Conservation (phyloP, 2,888 invertebrate species). For the Gonocerus acuteangulatus region DNA sequence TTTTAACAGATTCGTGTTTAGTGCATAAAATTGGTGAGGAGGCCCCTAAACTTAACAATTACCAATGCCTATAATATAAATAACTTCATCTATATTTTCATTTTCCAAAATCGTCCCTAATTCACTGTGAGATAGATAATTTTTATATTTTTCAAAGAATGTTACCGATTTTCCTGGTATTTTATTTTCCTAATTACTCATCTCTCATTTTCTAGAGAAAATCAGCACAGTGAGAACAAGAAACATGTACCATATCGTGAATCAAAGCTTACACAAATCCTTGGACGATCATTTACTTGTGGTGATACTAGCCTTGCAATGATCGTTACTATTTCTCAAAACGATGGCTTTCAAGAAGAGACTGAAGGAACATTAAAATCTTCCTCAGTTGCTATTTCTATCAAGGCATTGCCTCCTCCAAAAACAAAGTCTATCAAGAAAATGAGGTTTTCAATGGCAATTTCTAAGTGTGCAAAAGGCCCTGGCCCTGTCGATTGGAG, state of each 20-base stretch:
- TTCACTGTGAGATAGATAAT: too few relatives aligned
- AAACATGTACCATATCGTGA: conserved; percentile 61
- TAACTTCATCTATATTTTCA: too few relatives aligned
- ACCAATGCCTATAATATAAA: too few relatives aligned
- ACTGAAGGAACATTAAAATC: conserved; percentile 55
- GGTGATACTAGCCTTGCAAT: conserved; percentile 65
- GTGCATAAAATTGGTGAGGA: too few relatives aligned
- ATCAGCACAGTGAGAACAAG: conserved; percentile 41
- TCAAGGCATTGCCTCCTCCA: not conserved
- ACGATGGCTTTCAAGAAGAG: conserved; percentile 66
- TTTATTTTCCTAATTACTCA: too few relatives aligned
- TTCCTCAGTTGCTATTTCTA: conserved; percentile 57
- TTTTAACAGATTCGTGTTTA: too few relatives aligned
- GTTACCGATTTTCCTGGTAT: too few relatives aligned
- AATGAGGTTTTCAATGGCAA: conserved; percentile 9
- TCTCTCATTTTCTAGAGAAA: conserved; percentile 39
- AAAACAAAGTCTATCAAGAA: not conserved
- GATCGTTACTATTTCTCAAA: conserved; percentile 79
- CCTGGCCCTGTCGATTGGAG: conserved; percentile 5
- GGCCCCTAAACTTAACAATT: too few relatives aligned
- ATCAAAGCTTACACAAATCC: conserved; percentile 78
- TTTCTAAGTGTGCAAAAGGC: conserved; percentile 1
- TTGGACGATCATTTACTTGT: conserved; percentile 63
- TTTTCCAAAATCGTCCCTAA: too few relatives aligned
- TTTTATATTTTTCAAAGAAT: too few relatives aligned